Evolutionary conservation across 2,888 invertebrate genomes (phyloP).

Genomic region (Scaptomyza cyrtandrae): DNA sequence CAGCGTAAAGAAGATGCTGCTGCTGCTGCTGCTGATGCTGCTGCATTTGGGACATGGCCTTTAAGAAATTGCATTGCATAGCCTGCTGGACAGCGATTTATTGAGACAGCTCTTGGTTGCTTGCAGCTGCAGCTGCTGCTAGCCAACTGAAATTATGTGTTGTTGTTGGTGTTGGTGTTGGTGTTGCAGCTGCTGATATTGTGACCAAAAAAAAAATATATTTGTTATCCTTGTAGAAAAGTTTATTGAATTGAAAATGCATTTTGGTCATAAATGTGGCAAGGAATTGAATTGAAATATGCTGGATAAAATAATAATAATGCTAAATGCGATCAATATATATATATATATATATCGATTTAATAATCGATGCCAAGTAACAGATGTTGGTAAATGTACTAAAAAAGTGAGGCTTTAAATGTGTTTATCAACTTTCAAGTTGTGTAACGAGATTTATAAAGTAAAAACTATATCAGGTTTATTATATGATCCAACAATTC

Average conservation of each 20-base stretch:
- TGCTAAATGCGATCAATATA: conserved; percentile 41
- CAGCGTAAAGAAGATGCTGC: conserved; percentile 51
- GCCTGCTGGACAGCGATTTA: conserved; percentile 53
- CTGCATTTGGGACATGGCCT: conserved; percentile 58
- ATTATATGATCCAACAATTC: background rate
- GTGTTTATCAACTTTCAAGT: background rate
- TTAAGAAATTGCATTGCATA: conserved; percentile 58
- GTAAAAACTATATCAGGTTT: too few relatives aligned
- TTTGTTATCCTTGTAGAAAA: conserved; percentile 42
- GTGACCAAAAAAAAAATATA: conserved; percentile 54
- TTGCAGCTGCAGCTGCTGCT: conserved; percentile 9
- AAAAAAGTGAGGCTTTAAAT: conserved; percentile 2
- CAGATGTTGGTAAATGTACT: conserved; percentile 23
- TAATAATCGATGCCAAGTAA: conserved; percentile 30
- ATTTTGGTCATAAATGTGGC: conserved; percentile 55
- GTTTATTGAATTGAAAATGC: conserved; percentile 63
- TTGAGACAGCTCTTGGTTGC: conserved; percentile 48
- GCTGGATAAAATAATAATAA: conserved; percentile 4
- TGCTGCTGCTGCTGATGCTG: conserved; percentile 54
- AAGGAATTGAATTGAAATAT: conserved; percentile 51
- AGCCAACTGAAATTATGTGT: conserved; percentile 14
- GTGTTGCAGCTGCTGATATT: conserved; percentile 43
- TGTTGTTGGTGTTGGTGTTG: conserved; percentile 14
- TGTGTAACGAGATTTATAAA: too few relatives aligned
- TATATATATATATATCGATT: conserved; percentile 7